Evolutionary conservation across 1,140 invertebrate genomes (phyloP).

Genomic region (Micrasema longulum): DNA sequence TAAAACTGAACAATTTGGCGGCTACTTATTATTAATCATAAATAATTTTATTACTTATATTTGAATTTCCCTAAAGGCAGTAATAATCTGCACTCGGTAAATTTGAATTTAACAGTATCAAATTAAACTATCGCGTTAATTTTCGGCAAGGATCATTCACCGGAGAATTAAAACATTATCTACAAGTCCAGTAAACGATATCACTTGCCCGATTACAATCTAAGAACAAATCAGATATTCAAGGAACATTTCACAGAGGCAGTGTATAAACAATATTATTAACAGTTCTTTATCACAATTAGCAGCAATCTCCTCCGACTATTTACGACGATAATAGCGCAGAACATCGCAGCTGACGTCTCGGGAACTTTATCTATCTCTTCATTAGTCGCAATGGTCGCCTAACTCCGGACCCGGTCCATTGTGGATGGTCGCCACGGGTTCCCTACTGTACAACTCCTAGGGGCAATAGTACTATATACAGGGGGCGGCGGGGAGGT

Average conservation of each 20-base stretch:
- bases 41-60: slow-evolving; percentile 49
- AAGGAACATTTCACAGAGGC: slow-evolving; percentile 55
- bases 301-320: slow-evolving; percentile 36
- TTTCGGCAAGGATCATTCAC: no score
- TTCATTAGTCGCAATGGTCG: no score
- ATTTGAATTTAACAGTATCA: slow-evolving; percentile 44
- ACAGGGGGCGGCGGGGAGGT: slow-evolving; percentile 6
- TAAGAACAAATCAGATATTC: slow-evolving; percentile 48
- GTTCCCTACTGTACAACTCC: not conserved
- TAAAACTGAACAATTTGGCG: slow-evolving; percentile 51
- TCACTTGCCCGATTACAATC: slow-evolving; percentile 27
- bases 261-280: slow-evolving; percentile 51
- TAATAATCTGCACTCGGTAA: slow-evolving; percentile 36
- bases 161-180: no score
- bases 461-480: slow-evolving; percentile 10
- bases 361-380: not conserved
- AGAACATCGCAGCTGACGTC: not conserved
- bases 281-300: slow-evolving; percentile 53
- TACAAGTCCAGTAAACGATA: not conserved
- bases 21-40: slow-evolving; percentile 51
- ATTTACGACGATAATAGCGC: not conserved
- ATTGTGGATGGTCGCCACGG: slow-evolving; percentile 5
- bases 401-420: no score
- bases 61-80: slow-evolving; percentile 50
- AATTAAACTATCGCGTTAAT: slow-evolving; percentile 44